Conservation (phyloP, 37 sponge, comb jelly and placozoan species). For the Dysidea cf. avara region DNA sequence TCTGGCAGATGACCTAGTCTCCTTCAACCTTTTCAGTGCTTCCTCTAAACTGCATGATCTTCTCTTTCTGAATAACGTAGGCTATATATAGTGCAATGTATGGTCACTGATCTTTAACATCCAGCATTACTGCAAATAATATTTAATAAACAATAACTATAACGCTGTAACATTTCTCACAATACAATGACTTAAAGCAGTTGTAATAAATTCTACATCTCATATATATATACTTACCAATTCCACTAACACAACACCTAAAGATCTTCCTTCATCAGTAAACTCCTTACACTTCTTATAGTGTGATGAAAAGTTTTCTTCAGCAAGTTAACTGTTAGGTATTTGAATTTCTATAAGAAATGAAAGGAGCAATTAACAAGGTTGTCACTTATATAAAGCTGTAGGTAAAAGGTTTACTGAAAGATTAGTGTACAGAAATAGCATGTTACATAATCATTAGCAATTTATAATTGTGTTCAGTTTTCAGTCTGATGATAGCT, state of each 20-base stretch:
- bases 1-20: slow-evolving; percentile 55
- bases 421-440: too few species aligned
- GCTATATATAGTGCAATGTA: slow-evolving; percentile 68
- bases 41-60: slow-evolving; percentile 16
- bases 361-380: neutral
- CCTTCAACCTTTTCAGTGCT: slow-evolving; percentile 38
- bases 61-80: slow-evolving; percentile 63
- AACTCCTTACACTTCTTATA: slow-evolving; percentile 57
- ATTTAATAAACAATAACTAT: too few species aligned
- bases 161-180: neutral
- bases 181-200: slow-evolving; percentile 78
- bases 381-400: too few species aligned
- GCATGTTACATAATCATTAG: too few species aligned
- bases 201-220: too few species aligned
- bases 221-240: too few species aligned
- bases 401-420: too few species aligned
- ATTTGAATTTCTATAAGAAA: slow-evolving; percentile 18
- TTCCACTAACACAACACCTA: slow-evolving; percentile 55
- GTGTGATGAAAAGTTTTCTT: slow-evolving; percentile 24
- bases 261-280: slow-evolving; percentile 42
- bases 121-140: slow-evolving; percentile 70
- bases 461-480: too few species aligned
- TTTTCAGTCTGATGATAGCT: too few species aligned
- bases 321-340: slow-evolving; percentile 60
- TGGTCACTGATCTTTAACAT: slow-evolving; percentile 57